Base-by-base conservation (phyloP, 2,113 vertebrate species). In the Elachura formosa region DNA sequence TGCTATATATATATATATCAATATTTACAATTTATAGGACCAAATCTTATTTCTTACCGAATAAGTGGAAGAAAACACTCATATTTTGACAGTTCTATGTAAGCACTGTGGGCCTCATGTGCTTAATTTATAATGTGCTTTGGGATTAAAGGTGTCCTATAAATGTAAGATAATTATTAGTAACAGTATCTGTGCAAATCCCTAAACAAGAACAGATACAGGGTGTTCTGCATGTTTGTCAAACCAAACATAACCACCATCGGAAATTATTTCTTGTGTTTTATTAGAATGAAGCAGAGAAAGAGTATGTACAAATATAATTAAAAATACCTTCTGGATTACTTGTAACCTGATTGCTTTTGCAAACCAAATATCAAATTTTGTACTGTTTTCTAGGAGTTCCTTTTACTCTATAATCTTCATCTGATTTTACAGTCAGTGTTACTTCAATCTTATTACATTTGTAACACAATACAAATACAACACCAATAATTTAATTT, bases 401-500 rank as follows among this genome's bases (percentile, higher is more conserved):
- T 89, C 59, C 75, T 94, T 93, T 96, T 54, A 73, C 26, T 66
- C 78, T 76, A 6, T 74, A 85, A 40, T 76, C 72, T 71, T 78
- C 43, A 64, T 89, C 72, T 83, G 63, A 87, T 96, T 91, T 95
- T 91, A 82, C 72, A 91, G 86, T 89, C 59, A 69, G 67, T 56
- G 61, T 95, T 96, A 91, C 76, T 83, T 90, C 78, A 94, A 94
- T 90, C 83, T 93, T 94, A 93, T 97, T 97, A 91, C 46, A 91
- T 84, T 90, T 95, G 85, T 95, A 97, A 95, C 88, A 93, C 93
- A 95, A 97, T 94, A 97, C 93, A 96, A 97, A 97, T 90, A 91
- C 95, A 90, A 89, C 69, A 93, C 69, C 83, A 81, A 96, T 97
- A 96, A 98, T 97, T 98, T 97, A 96, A 97, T 98, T 98, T 97